Evolutionary conservation across 2,797 vertebrate genomes (phyloP).

Genomic region (Syngnathus acus): DNA sequence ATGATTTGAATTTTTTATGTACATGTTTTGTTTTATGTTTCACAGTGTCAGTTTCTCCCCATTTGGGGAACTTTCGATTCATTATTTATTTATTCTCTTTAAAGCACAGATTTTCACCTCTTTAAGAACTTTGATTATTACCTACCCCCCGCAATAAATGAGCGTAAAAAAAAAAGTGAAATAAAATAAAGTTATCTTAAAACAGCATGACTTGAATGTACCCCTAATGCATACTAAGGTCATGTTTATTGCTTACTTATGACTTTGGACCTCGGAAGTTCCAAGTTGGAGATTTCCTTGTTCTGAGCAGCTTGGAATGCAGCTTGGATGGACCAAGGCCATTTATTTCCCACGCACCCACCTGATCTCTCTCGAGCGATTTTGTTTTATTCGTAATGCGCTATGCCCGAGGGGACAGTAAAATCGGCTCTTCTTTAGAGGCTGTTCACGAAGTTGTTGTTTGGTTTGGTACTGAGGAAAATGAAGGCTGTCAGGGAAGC

Average conservation of each 20-base stretch:
- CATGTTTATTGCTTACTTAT: background rate
- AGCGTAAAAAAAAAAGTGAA: background rate
- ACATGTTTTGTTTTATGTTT: too few relatives aligned
- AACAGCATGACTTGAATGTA: background rate
- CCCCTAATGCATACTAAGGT: background rate
- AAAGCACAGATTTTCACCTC: too few relatives aligned
- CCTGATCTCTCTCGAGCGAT: background rate
- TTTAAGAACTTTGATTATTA: too few relatives aligned
- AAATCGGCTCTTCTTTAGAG: conserved; percentile 6
- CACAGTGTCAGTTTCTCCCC: too few relatives aligned
- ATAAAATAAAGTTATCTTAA: background rate
- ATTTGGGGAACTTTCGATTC: too few relatives aligned
- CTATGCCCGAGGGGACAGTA: conserved; percentile 1
- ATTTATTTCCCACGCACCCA: background rate
- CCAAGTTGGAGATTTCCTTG: background rate
- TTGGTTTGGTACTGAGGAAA: conserved; percentile 3
- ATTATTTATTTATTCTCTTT: too few relatives aligned
- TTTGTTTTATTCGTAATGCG: conserved; percentile 8
- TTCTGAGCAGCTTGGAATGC: background rate
- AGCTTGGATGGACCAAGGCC: background rate
- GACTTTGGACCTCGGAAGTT: background rate
- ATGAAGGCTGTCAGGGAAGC: conserved; percentile 11
- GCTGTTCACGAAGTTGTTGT: conserved; percentile 4
- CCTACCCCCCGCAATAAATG: background rate
- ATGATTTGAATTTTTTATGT: too few relatives aligned